Base-by-base conservation (phyloP, 1,140 invertebrate species). In the Drosophila sulfurigaster region DNA sequence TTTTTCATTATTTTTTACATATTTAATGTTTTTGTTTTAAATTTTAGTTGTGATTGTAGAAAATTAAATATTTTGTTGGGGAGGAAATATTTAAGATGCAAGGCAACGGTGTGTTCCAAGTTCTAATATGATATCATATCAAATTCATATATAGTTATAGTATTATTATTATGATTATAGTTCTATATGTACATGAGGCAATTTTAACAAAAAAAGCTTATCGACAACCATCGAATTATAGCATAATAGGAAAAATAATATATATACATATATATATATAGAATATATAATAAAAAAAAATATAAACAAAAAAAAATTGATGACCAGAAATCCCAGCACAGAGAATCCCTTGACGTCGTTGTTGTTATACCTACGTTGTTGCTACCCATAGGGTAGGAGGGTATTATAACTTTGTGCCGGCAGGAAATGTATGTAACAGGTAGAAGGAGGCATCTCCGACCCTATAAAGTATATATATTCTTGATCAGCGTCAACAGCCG, bases 51-150 rank as follows among this genome's bases (percentile, higher is more conserved):
- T 77, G 58, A 71, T 38, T 49, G 38, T 56, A 68, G 75, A 76
- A 77, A 71, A 86, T 86, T 79, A 79, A 79, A 86, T 74, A 86
- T 86, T 86, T 25, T 3, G 1, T 82, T 67, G 71, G 64, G 52
- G 71, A 56, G 45, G 80, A 89, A 89, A 88, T 81, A 89, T 81
- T 78, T 73, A 89, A 46, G n/a, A 79, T 81, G 78, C 81, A 89
- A 89, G 85, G 85, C 86, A 89, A 85, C 78, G 71, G 70, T 78
- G 77, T 87, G 86, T 75, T 85, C 78, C 73, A 72, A 88, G 35
- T 82, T 69, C n/a, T 20, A 80, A 69, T 75, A 73, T 74, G 75
- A 82, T 79, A 78, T 60, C 64, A 73, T 52, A 77, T 66, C 67
- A 71, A 71, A 52, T 32, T 32, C 32, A 32, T 32, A 28, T 57